phyloP scores from a whole-genome alignment of 2,888 invertebrate species.

The Drosophila birchii region DNA sequence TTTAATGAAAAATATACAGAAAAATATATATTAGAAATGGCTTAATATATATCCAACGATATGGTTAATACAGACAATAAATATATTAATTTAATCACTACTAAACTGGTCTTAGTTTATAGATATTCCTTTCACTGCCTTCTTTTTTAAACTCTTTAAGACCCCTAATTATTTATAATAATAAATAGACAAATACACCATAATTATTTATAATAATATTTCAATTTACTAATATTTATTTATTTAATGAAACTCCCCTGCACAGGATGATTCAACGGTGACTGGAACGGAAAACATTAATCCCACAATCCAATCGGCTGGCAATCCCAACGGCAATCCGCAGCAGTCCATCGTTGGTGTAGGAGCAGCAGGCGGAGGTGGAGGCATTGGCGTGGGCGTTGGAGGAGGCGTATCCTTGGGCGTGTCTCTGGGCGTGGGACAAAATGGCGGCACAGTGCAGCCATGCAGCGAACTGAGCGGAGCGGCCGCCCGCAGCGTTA shows the following conservation, averaged over 20 bases:
- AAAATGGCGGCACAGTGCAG: background rate
- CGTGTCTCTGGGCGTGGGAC: constrained; percentile 13
- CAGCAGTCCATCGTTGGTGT: constrained; percentile 33
- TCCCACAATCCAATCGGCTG: constrained; percentile 61
- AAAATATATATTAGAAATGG: too few relatives aligned
- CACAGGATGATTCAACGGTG: constrained; percentile 71
- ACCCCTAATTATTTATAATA: background rate
- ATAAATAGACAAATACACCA: background rate
- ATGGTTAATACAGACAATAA: background rate
- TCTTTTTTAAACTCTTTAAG: too few relatives aligned
- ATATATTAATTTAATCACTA: background rate
- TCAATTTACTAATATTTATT: background rate
- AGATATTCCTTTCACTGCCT: too few relatives aligned
- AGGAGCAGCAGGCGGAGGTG: background rate
- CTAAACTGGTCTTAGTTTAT: background rate
- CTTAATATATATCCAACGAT: too few relatives aligned
- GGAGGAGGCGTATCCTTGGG: constrained; percentile 8
- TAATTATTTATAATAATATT: background rate
- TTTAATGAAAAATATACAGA: too few relatives aligned
- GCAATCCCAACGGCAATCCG: constrained; percentile 34
- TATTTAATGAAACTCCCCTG: constrained; percentile 1
- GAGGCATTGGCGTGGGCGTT: background rate
- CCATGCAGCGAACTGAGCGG: constrained; percentile 50
- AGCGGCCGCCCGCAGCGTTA: constrained; percentile 76
- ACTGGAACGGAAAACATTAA: constrained; percentile 68